A percentile compares a stretch with the other conserved stretches of the same genome.
Conservation (phyloP, 2,797 vertebrate genomes). For the Etheostoma nigrum region DNA sequence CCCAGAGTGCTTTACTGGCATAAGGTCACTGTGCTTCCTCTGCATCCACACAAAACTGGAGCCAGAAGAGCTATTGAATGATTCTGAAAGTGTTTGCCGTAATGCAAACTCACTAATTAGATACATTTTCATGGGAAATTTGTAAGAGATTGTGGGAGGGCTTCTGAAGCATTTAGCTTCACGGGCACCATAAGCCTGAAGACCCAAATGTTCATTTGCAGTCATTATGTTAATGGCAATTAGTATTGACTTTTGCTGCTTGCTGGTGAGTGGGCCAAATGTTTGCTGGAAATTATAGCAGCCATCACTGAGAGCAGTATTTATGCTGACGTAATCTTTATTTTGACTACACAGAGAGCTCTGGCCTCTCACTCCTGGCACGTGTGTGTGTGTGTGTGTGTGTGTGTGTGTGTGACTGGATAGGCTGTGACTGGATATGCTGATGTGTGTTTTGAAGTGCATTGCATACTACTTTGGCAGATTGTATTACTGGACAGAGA, state of each 20-base stretch:
- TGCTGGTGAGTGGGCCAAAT: constrained; percentile 61
- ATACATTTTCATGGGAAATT: constrained; percentile 50
- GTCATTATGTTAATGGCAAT: constrained; percentile 77
- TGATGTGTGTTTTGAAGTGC: constrained; percentile 44
- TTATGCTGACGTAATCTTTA: constrained; percentile 57
- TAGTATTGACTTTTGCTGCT: constrained; percentile 73
- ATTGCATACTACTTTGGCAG: constrained; percentile 50
- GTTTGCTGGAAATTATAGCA: constrained; percentile 63
- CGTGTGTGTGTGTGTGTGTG: constrained; percentile 6
- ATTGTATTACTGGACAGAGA: constrained; percentile 57
- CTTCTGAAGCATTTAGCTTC: constrained; percentile 63
- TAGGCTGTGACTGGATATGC: constrained; percentile 25
- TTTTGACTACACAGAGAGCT: constrained; percentile 36
- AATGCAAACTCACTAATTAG: constrained; percentile 42
- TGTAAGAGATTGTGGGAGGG: constrained; percentile 40
- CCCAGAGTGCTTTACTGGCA: constrained; percentile 39
- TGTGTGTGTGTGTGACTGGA: constrained; percentile 4
- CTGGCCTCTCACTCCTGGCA: constrained; percentile 23
- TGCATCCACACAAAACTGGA: constrained; percentile 21
- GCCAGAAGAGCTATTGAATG: constrained; percentile 37
- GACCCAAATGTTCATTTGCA: constrained; percentile 75
- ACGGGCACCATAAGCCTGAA: constrained; percentile 59
- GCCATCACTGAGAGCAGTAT: constrained; percentile 47
- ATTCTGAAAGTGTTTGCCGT: constrained; percentile 40
- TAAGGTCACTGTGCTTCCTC: constrained; percentile 46